A percentile compares a stretch with the other conserved stretches of the same genome.
Conservation (phyloP, 2,888 invertebrate species). For the Athripsodes cinereus region DNA sequence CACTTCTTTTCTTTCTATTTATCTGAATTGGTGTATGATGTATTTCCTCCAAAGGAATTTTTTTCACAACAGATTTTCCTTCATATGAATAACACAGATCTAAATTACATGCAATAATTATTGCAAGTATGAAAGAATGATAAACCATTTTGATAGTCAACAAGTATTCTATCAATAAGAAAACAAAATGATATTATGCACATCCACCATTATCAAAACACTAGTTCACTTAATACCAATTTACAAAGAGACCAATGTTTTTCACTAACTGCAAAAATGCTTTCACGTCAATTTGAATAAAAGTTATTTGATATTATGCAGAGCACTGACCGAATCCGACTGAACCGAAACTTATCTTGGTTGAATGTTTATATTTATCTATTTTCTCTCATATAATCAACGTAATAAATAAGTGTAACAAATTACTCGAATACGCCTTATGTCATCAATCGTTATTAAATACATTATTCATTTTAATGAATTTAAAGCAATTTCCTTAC, state of each 20-base stretch:
- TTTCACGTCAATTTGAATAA: background rate
- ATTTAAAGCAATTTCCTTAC: no score
- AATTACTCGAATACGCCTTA: no score
- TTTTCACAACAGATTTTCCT: background rate
- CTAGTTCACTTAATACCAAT: constrained; percentile 28
- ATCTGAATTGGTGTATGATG: background rate
- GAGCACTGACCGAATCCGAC: constrained; percentile 39
- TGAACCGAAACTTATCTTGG: constrained; percentile 40
- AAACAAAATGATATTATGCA: no score
- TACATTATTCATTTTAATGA: no score
- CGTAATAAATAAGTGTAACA: background rate
- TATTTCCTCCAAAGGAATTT: background rate
- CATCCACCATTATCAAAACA: background rate
- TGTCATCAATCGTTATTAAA: no score
- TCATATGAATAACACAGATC: background rate
- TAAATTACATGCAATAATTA: background rate
- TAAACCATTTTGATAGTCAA: background rate
- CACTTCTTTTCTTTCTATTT: constrained; percentile 29
- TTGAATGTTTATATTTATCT: constrained; percentile 47
- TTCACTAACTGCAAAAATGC: constrained; percentile 20
- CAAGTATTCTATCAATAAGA: no score
- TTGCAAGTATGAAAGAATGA: background rate
- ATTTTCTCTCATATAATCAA: constrained; percentile 30
- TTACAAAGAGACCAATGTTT: no score
- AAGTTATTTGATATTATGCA: constrained; percentile 29